Base-by-base conservation (phyloP, 1,140 invertebrate genomes). In the Ooceraea biroi region DNA sequence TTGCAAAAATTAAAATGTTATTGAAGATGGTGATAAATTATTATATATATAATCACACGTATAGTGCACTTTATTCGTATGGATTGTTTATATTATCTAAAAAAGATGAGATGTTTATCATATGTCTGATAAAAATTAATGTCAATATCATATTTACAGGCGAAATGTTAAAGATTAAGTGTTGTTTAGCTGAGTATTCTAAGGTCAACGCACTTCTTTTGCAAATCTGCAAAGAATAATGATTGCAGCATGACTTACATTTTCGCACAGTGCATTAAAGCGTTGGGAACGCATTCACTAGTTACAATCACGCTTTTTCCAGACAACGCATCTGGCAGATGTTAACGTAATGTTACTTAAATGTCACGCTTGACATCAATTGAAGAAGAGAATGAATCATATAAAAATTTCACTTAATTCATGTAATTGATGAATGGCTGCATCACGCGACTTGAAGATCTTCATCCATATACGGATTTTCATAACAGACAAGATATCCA, bases 231-330 rank as follows among this genome's bases (percentile, higher is more conserved):
- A 60, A 50, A n/a, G 17, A 22, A 19, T 61, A 52, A 65, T 12
- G 44, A 77, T 77, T 22, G 46, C 65, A 77, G 44, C 57, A 12
- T 76, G 72, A 76, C 58, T 61, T 22, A 61, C 3, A 14, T 17
- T 73, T 73, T 44, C 25, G 41, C 17, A 50, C 11, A 12, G 12
- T 25, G 27, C 11, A 27, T 68, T 55, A 78, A 0, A 77, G 11
- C 10, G 14, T 25, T 52, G 19, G 1, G 1, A 55, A 55, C 5
- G 1, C 14, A 41, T 10, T 4, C 11, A 8, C 22, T 4, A 12
- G 4, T 5, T 27, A 19, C 17, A 19, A 3, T 25, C 11, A 11
- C 11, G 14, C 19, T 66, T 17, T n/a, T 2, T 0, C n/a, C 14
- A 3, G 7, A 3, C 0, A 30, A 41, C 0, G 11, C 12, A 57